Conservation (phyloP, 2,797 vertebrate species). For the Melanotaenia maccullochi region DNA sequence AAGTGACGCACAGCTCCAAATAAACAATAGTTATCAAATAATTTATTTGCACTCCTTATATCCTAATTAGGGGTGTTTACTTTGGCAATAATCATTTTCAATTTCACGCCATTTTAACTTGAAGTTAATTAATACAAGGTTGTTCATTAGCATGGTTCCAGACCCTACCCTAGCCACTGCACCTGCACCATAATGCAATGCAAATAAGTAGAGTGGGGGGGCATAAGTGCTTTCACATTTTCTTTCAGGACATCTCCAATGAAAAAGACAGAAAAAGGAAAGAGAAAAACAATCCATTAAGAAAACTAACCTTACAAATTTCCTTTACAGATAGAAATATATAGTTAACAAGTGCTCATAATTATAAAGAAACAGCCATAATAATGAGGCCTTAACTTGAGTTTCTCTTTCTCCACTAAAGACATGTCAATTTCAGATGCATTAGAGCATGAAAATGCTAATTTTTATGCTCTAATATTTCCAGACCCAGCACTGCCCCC, state of each 20-base stretch:
- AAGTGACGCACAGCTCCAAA: slow-evolving; percentile 75
- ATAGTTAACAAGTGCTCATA: slow-evolving; percentile 33
- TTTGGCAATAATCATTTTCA: slow-evolving; percentile 86
- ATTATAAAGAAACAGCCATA: slow-evolving; percentile 6
- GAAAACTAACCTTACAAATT: slow-evolving; percentile 12
- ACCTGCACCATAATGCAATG: slow-evolving; percentile 77
- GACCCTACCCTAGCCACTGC: slow-evolving; percentile 69
- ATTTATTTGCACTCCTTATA: slow-evolving; percentile 81
- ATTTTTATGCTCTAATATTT: slow-evolving; percentile 27
- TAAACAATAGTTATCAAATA: slow-evolving; percentile 84
- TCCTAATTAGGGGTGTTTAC: slow-evolving; percentile 86
- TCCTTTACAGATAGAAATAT: slow-evolving; percentile 30
- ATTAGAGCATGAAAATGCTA: slow-evolving; percentile 32
- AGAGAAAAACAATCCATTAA: slow-evolving; percentile 51
- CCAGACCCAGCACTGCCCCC: slow-evolving; percentile 19
- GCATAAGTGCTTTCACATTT: slow-evolving; percentile 61
- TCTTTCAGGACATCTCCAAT: slow-evolving; percentile 49
- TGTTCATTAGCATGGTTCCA: slow-evolving; percentile 81
- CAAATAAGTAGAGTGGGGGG: slow-evolving; percentile 67
- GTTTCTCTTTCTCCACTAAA: slow-evolving; percentile 40
- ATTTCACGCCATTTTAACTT: slow-evolving; percentile 89
- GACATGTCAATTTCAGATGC: slow-evolving; percentile 26
- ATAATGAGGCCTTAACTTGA: background rate
- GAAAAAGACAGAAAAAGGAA: slow-evolving; percentile 44
- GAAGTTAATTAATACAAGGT: slow-evolving; percentile 87